A percentile compares a stretch with the other conserved stretches of the same genome.
Conservation (phyloP, 2,113 vertebrate genomes). For the Tamias sibiricus region DNA sequence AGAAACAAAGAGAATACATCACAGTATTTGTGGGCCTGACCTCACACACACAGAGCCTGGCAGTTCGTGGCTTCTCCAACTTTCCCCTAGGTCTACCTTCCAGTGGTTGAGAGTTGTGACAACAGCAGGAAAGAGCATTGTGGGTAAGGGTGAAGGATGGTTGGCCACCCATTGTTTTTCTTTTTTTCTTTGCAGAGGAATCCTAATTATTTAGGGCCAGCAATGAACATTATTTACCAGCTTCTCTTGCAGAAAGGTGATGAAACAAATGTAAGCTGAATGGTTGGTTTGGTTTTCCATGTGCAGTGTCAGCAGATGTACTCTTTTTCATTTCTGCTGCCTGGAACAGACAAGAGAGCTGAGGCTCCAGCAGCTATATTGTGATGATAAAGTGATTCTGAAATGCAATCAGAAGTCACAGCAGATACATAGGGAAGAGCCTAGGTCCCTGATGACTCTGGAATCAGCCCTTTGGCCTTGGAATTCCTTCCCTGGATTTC, state of each 20-base stretch:
- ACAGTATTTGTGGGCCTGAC: background rate
- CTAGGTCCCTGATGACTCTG: background rate
- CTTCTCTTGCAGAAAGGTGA: background rate
- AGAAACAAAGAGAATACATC: slow-evolving; percentile 19
- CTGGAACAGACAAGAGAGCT: background rate
- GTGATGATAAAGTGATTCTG: background rate
- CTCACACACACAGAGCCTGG: background rate
- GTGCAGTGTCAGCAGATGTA: background rate
- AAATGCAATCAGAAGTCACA: background rate
- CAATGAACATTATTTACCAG: background rate
- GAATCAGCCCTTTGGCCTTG: background rate
- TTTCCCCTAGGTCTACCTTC: background rate
- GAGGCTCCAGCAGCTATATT: background rate
- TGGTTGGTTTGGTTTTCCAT: background rate
- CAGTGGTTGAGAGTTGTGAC: background rate
- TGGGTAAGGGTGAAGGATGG: background rate
- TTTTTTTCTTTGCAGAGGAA: background rate
- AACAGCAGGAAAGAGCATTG: background rate
- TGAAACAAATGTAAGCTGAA: background rate
- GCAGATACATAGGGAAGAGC: background rate
- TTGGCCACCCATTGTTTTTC: background rate
- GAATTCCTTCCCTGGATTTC: background rate
- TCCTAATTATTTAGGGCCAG: background rate
- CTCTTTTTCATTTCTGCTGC: background rate
- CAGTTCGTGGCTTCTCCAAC: background rate